Conservation (phyloP, 2,113 vertebrate species). For the Phaethon lepturus region DNA sequence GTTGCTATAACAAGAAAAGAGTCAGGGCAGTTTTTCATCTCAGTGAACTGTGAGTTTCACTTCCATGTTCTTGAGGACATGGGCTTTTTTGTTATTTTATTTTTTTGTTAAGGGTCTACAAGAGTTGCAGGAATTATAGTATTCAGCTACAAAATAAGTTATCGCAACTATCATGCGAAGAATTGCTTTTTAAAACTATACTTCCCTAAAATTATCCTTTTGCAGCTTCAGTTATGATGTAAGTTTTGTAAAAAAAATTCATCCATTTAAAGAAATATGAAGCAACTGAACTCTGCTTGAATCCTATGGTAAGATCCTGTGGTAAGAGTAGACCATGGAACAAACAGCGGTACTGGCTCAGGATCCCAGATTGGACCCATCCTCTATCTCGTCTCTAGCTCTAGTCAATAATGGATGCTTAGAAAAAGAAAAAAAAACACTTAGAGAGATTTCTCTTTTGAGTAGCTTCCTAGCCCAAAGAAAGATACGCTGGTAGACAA, state of each 20-base stretch:
- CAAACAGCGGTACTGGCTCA: neutral
- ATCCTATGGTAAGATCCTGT: neutral
- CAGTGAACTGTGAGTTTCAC: neutral
- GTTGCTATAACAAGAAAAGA: neutral
- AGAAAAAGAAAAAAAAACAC: neutral
- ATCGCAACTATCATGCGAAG: neutral
- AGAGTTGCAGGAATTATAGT: neutral
- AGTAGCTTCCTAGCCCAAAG: neutral
- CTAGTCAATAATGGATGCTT: neutral
- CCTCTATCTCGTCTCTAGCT: neutral
- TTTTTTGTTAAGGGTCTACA: neutral
- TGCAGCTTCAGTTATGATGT: neutral
- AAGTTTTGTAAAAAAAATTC: neutral
- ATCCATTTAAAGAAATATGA: neutral
- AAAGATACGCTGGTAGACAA: neutral
- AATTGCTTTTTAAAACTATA: neutral
- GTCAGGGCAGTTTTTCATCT: neutral
- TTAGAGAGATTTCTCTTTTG: neutral
- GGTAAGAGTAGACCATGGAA: neutral
- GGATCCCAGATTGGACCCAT: neutral
- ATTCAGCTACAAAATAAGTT: neutral
- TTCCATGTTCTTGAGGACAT: neutral
- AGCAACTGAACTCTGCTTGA: neutral
- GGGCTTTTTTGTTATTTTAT: rapidly evolving
- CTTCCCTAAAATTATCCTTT: neutral